phyloP scores from a whole-genome alignment of 2,888 invertebrate species.

The Antheraea yamamai region DNA sequence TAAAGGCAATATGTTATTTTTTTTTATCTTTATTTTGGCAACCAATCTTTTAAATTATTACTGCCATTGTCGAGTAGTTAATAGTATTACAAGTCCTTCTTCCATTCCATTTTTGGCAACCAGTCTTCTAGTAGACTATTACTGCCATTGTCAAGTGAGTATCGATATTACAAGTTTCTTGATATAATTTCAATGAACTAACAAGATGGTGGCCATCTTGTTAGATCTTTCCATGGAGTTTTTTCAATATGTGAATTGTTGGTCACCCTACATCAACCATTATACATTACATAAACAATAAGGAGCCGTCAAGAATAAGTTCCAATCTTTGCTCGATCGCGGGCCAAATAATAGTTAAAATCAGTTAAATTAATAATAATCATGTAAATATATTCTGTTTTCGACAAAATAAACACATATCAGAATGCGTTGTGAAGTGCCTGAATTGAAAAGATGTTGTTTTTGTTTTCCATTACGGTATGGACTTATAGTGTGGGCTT shows the following conservation, averaged over 20 bases:
- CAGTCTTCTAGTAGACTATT: too few species aligned
- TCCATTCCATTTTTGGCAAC: too few species aligned
- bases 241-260: not conserved
- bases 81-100: too few species aligned
- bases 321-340: not conserved
- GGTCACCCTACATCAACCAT: not conserved
- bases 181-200: too few species aligned
- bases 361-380: not conserved
- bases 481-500: slow-evolving; percentile 17
- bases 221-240: too few species aligned
- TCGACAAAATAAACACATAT: not conserved
- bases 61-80: too few species aligned
- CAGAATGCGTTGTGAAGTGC: slow-evolving; percentile 22
- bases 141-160: too few species aligned
- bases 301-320: not conserved
- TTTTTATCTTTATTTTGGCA: too few species aligned
- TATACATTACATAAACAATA: not conserved
- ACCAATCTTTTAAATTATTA: too few species aligned
- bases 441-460: slow-evolving; percentile 19
- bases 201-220: too few species aligned
- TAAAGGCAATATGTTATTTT: not conserved
- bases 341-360: not conserved
- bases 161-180: too few species aligned
- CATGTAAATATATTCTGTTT: not conserved
- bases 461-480: slow-evolving; percentile 17